Conservation (phyloP, 2,888 invertebrate genomes). For the Spilarctia lutea region DNA sequence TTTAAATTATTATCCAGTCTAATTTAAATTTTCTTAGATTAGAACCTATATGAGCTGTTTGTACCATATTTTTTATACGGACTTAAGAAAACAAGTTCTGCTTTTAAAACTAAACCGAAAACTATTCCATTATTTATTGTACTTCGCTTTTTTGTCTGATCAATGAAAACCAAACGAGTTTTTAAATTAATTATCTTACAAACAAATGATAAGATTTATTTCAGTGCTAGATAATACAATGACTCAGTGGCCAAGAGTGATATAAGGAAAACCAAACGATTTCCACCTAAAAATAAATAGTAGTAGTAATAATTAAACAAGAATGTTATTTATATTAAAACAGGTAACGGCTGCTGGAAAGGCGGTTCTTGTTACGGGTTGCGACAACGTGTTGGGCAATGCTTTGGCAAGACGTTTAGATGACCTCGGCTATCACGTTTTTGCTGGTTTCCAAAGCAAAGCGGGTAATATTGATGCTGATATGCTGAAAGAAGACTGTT, state of each 20-base stretch:
- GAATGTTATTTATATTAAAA: conserved; percentile 13
- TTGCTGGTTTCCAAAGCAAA: conserved; percentile 92
- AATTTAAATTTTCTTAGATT: too few relatives aligned
- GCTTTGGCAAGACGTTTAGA: conserved; percentile 92
- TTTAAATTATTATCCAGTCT: too few relatives aligned
- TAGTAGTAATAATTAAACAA: neutral
- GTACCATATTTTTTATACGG: neutral
- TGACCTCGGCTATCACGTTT: conserved; percentile 95
- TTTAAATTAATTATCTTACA: neutral
- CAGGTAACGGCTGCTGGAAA: conserved; percentile 94
- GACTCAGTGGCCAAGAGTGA: neutral
- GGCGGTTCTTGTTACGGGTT: conserved; percentile 94
- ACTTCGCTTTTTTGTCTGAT: neutral
- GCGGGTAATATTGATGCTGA: conserved; percentile 90
- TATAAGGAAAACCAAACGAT: neutral
- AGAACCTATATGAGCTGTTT: too few relatives aligned
- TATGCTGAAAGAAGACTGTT: conserved; percentile 92
- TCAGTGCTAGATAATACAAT: neutral
- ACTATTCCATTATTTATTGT: neutral
- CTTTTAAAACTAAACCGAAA: neutral
- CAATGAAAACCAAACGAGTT: neutral
- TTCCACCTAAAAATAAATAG: neutral
- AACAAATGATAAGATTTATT: neutral
- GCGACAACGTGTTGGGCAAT: conserved; percentile 92
- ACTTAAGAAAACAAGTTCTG: neutral